Percentiles rank a stretch among this genome's conserved stretches.
These are phyloP conservation scores for Centruroides sculpturatus DNA, from an alignment of 1,140 invertebrate species.

Conservation along the genomic window DNA sequence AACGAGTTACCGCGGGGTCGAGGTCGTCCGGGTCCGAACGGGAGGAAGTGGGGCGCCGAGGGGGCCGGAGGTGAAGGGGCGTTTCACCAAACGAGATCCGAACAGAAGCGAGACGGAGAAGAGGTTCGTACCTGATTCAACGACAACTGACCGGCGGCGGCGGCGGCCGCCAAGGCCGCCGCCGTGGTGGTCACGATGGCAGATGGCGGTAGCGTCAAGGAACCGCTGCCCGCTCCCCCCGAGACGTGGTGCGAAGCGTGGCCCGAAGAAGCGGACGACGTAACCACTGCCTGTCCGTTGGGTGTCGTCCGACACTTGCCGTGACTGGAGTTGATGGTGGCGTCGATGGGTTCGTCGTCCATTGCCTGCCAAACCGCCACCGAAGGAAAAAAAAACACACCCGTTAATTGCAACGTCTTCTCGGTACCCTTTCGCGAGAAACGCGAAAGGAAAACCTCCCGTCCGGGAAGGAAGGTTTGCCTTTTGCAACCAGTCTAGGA, in stretches of 20 bases:
- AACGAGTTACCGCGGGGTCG: too few relatives aligned
- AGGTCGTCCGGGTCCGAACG: too few relatives aligned
- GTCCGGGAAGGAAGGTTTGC: too few relatives aligned
- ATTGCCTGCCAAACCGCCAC: neutral
- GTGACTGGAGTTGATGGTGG: conserved; percentile 31
- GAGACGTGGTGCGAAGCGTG: conserved; percentile 21
- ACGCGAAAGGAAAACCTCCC: too few relatives aligned
- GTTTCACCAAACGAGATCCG: too few relatives aligned
- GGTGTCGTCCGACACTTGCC: neutral
- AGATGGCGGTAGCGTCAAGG: conserved; percentile 10
- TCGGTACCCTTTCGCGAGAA: too few relatives aligned
- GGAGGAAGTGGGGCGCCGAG: too few relatives aligned
- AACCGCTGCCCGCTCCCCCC: conserved; percentile 29
- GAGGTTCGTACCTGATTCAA: conserved; percentile 31
- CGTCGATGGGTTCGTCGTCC: conserved; percentile 25
- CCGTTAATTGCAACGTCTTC: too few relatives aligned
- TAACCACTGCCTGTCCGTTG: conserved; percentile 6
- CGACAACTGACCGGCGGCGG: conserved; percentile 46
- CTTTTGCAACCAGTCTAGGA: too few relatives aligned
- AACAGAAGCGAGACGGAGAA: neutral
- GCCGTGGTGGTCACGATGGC: conserved; percentile 14
- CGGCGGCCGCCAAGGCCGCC: conserved; percentile 5
- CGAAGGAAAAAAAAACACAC: neutral
- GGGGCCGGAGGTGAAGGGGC: too few relatives aligned
- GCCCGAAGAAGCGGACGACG: neutral